These are phyloP conservation scores for Myiothlypis chrysogaster DNA, from an alignment of 2,797 vertebrate genomes.

Conservation along the genomic window DNA sequence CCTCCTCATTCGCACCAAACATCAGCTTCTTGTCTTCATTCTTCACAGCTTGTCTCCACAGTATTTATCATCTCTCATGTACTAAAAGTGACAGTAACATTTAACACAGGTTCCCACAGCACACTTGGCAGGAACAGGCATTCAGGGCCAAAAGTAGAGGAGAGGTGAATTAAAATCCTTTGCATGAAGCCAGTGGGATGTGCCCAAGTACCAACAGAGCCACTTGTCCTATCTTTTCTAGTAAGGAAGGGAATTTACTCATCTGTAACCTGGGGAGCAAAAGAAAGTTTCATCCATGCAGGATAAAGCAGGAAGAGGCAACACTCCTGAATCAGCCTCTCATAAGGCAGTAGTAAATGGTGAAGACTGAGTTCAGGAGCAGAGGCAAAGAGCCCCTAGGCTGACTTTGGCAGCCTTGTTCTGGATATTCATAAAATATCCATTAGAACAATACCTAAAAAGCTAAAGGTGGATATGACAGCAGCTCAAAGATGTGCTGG, in stretches of 20 bases:
- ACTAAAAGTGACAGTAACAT: conserved; percentile 55
- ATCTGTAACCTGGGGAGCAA: neutral
- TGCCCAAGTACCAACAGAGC: neutral
- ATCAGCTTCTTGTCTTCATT: conserved; percentile 64
- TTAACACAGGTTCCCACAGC: conserved; percentile 31
- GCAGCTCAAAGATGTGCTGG: neutral
- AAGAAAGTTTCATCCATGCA: neutral
- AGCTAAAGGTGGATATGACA: neutral
- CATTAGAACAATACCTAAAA: neutral
- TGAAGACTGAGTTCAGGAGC: neutral
- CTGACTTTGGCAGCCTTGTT: neutral
- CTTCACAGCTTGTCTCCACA: conserved; percentile 56
- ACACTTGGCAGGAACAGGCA: conserved; percentile 24
- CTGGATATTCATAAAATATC: neutral
- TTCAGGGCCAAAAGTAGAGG: conserved; percentile 22
- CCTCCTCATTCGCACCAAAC: conserved; percentile 56
- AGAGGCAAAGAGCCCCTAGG: neutral
- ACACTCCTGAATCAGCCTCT: neutral
- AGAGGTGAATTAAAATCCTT: neutral
- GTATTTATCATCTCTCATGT: conserved; percentile 48
- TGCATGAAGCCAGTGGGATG: neutral
- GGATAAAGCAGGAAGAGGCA: neutral
- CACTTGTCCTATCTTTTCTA: neutral
- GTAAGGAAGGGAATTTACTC: neutral
- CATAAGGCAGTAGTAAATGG: neutral